A percentile compares a stretch with the other conserved stretches of the same genome.
phyloP scores from a whole-genome alignment of 2,888 invertebrate species.

The Cactoblastis cactorum region DNA sequence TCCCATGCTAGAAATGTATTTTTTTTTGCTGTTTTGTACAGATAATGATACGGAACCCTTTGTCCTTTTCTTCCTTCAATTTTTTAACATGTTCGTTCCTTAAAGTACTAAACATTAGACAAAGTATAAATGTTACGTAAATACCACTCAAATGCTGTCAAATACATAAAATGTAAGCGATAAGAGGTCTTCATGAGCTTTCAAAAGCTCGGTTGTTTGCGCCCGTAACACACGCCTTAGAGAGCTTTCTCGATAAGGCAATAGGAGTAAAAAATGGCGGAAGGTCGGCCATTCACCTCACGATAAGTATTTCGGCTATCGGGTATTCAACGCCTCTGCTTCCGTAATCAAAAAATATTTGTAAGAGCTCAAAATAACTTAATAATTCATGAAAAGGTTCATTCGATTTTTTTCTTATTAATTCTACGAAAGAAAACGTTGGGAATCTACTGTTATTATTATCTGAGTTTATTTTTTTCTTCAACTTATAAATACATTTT shows the following conservation, averaged over 20 bases:
- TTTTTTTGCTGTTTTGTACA: too few species aligned
- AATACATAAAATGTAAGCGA: neutral
- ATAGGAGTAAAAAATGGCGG: constrained; percentile 12
- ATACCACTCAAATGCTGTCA: too few species aligned
- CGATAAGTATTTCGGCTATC: neutral
- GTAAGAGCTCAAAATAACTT: neutral
- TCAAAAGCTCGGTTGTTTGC: neutral
- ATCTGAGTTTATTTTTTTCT: too few species aligned
- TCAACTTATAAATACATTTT: too few species aligned
- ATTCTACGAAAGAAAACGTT: neutral
- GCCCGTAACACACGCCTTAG: neutral
- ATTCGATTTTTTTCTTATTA: neutral
- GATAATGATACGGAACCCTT: too few species aligned
- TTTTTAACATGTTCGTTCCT: too few species aligned
- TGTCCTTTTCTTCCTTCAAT: too few species aligned
- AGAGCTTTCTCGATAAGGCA: constrained; percentile 2
- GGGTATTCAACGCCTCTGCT: neutral
- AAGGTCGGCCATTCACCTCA: constrained; percentile 5
- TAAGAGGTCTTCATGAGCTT: neutral
- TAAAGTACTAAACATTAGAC: too few species aligned
- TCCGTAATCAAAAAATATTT: neutral
- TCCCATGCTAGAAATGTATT: too few species aligned
- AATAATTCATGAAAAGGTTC: neutral
- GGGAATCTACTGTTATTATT: too few species aligned
- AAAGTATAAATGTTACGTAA: too few species aligned